Percentiles rank a stretch among this genome's conserved stretches.
Conservation (phyloP, 2,113 vertebrate genomes). For the Chelonoidis abingdonii region DNA sequence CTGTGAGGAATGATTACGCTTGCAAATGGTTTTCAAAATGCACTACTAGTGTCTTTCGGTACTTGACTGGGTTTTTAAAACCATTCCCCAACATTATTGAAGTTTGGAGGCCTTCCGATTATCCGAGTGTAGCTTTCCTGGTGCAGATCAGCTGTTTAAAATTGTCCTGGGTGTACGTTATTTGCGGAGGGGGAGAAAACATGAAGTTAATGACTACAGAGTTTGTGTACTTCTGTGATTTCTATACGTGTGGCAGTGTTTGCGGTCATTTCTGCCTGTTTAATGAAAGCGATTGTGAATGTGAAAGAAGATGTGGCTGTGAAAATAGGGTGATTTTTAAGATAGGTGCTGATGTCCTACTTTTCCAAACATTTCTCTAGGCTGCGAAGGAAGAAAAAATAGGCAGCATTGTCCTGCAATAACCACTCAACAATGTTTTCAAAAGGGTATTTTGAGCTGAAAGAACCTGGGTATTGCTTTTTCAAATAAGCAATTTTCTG, state of each 20-base stretch:
- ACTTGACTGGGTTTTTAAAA: neutral
- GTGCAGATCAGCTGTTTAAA: conserved; percentile 4
- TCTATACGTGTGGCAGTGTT: conserved; percentile 71
- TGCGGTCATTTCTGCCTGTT: conserved; percentile 64
- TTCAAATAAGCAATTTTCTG: conserved; percentile 62
- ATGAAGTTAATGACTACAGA: conserved; percentile 44
- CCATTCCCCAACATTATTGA: neutral
- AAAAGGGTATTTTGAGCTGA: conserved; percentile 67
- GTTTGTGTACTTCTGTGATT: conserved; percentile 75
- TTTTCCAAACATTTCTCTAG: conserved; percentile 63
- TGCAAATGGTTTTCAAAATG: neutral
- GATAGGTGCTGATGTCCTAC: conserved; percentile 63
- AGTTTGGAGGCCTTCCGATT: conserved; percentile 33
- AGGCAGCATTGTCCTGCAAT: conserved; percentile 66
- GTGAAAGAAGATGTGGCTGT: conserved; percentile 55
- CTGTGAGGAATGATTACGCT: neutral
- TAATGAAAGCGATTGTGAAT: conserved; percentile 72
- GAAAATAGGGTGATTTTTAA: conserved; percentile 57
- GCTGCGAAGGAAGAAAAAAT: conserved; percentile 35
- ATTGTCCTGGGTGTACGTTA: neutral
- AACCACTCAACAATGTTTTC: conserved; percentile 69
- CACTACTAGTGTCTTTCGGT: neutral
- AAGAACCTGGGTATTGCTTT: conserved; percentile 67
- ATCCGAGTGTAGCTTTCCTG: neutral
- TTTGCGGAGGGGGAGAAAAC: conserved; percentile 27